Conservation (phyloP, 2,113 vertebrate genomes). For the Pristiophorus japonicus region DNA sequence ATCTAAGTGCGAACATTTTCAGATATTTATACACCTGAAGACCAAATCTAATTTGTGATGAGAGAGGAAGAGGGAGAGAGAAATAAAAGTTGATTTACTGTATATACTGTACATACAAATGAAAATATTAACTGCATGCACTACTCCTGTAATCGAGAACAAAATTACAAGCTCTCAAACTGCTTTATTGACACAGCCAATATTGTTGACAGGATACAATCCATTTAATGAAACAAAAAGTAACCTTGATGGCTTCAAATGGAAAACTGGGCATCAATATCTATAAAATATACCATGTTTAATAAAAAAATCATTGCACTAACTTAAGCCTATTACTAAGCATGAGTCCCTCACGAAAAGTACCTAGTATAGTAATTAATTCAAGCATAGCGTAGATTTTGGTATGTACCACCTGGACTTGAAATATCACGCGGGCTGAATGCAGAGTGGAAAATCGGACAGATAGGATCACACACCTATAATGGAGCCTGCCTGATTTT, state of each 20-base stretch:
- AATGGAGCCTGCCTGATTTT: neutral
- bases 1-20: neutral
- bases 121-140: neutral
- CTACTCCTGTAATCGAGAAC: neutral
- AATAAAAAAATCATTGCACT: neutral
- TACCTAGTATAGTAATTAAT: neutral
- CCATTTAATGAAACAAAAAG: neutral
- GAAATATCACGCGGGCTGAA: neutral
- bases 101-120: neutral
- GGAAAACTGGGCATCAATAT: neutral
- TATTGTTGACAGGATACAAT: neutral
- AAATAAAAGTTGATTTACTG: neutral
- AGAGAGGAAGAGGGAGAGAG: neutral
- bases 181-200: neutral
- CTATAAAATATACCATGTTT: neutral
- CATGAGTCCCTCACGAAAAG: neutral
- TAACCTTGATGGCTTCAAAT: neutral
- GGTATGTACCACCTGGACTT: neutral
- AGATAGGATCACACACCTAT: neutral
- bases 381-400: neutral
- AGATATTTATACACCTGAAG: neutral
- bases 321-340: neutral
- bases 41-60: neutral
- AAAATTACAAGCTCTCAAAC: neutral
- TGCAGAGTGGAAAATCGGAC: neutral